These are phyloP conservation scores for Ormyrus thymus DNA, from an alignment of 2,888 invertebrate species.

Conservation along the genomic window DNA sequence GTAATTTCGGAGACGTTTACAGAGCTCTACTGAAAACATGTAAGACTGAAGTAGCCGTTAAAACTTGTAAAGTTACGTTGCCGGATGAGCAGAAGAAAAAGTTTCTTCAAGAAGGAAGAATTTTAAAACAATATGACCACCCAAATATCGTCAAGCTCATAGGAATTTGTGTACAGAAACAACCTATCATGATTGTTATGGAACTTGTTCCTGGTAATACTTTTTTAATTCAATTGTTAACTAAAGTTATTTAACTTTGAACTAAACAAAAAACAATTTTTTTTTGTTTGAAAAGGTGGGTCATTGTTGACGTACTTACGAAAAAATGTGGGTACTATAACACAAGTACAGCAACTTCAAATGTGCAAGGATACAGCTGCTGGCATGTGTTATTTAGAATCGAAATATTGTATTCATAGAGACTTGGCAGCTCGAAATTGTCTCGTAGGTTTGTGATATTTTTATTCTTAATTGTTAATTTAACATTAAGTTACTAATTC, in stretches of 20 bases:
- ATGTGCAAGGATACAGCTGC: slow-evolving; percentile 97
- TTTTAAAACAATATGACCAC: slow-evolving; percentile 97
- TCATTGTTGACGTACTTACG: slow-evolving; percentile 92
- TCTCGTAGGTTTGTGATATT: slow-evolving; percentile 80
- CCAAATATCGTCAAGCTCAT: slow-evolving; percentile 97
- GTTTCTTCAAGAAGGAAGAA: slow-evolving; percentile 95
- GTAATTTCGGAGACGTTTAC: slow-evolving; percentile 98
- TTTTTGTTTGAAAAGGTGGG: slow-evolving; percentile 80
- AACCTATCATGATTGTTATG: slow-evolving; percentile 99
- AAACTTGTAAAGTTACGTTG: slow-evolving; percentile 94
- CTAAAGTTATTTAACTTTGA: too few species aligned
- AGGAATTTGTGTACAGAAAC: slow-evolving; percentile 98
- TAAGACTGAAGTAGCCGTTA: slow-evolving; percentile 93
- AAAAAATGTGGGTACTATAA: slow-evolving; percentile 83
- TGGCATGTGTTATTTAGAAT: slow-evolving; percentile 96
- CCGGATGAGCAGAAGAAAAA: slow-evolving; percentile 96
- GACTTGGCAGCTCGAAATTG: slow-evolving; percentile 97
- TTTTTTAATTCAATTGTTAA: not conserved
- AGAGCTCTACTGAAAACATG: slow-evolving; percentile 90
- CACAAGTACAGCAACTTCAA: slow-evolving; percentile 83
- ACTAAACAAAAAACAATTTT: not conserved
- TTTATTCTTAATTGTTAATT: not conserved
- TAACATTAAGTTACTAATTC: slow-evolving; percentile 7
- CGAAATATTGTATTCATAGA: slow-evolving; percentile 96
- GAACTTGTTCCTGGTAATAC: slow-evolving; percentile 90